Conservation (phyloP, 2,797 vertebrate genomes). For the Falco concolor region DNA sequence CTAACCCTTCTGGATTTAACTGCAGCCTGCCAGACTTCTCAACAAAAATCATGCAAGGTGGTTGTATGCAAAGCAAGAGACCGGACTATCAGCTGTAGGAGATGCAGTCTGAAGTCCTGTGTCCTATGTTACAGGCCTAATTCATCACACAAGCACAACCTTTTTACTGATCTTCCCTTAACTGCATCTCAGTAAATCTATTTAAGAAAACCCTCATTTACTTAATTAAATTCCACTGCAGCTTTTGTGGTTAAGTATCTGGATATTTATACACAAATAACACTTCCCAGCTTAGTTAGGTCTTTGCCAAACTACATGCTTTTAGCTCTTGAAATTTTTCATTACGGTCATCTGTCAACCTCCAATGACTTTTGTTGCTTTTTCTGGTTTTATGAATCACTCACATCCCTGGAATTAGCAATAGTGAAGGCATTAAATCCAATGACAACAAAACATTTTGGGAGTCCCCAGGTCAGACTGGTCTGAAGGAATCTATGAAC, state of each 20-base stretch:
- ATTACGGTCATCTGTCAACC: background rate
- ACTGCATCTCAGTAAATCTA: background rate
- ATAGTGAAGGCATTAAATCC: background rate
- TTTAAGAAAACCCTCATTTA: background rate
- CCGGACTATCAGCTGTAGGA: background rate
- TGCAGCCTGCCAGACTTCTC: background rate
- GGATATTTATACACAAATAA: background rate
- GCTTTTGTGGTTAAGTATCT: background rate
- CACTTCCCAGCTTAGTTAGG: background rate
- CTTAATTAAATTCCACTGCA: background rate
- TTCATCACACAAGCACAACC: background rate
- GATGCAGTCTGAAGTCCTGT: accelerated
- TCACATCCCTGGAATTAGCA: background rate
- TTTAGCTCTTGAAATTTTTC: background rate
- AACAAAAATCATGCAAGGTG: background rate
- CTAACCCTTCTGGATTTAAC: background rate
- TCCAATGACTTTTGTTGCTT: background rate
- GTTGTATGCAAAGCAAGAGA: background rate
- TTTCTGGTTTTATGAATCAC: background rate
- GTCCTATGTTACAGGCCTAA: background rate
- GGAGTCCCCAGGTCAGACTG: background rate
- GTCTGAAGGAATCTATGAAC: background rate
- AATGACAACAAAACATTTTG: background rate
- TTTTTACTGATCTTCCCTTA: background rate
- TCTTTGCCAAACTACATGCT: background rate